Evolutionary conservation across 2,113 vertebrate genomes (phyloP), one percentile per base, ranked within the genome.

Genomic region (Circaetus cinerascens): DNA sequence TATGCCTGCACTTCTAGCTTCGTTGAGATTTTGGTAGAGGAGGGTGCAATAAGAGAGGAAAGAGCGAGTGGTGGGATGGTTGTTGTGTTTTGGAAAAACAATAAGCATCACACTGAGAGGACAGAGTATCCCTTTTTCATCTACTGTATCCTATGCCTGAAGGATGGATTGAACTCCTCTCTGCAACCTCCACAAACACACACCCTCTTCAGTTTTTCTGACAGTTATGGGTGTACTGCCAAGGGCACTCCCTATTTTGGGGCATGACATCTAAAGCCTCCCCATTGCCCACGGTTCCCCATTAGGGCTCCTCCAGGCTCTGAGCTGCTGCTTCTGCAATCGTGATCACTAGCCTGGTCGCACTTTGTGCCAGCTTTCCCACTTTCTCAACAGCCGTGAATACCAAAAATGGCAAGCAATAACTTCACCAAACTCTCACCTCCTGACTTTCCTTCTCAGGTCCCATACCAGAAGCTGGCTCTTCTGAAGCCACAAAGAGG

Each of bases 331-430:
- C 48, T 66, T 84, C 50, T 74, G 19, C n/a, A 43, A 64, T 10
- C 0, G 0, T 17, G n/a, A 36, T 46, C 41, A 66, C 13, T 9
- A 78, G 7, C 6, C 15, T 46, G 9, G 29, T 46, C 4, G 0
- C 2, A 2, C 36, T 73, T 68, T 73, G 27, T 76, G 34, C 30
- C 27, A 79, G 5, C 13, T 74, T 51, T 81, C 16, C 8, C 20
- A 8, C 10, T 66, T 74, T 57, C 48, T 77, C 74, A 32, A 41
- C 15, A 50, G 4, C 16, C 43, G n/a, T 5, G 11, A 85, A 32
- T 29, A 51, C 19, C 7, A 53, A 64, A 64, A 75, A 5, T 0
- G 2, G 12, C 14, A 36, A 51, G 26, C 2, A 66, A 81, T 75
- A 74, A 18, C 40, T 13, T 85, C 9, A 51, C 11, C 3, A 2